These are phyloP conservation scores for Oxystoma pomonae DNA, from an alignment of 2,888 invertebrate species.

Conservation along the genomic window DNA sequence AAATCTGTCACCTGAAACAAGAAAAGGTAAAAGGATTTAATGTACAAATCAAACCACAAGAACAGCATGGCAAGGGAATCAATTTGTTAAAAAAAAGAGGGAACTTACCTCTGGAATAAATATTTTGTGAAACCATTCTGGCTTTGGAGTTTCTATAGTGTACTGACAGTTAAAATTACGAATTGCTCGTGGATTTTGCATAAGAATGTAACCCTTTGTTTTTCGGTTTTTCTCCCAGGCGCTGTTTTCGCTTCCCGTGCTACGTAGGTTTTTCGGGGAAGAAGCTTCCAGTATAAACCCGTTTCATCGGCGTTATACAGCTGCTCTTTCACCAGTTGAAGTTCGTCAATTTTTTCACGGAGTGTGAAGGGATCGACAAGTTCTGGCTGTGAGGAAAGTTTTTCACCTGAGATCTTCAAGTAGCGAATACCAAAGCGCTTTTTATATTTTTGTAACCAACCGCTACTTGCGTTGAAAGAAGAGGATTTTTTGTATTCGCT, in stretches of 20 bases:
- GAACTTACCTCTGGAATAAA: slow-evolving; percentile 15
- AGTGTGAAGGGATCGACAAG: too few species aligned
- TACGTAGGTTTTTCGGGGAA: slow-evolving; percentile 24
- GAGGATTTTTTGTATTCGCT: too few species aligned
- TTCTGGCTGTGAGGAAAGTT: too few species aligned
- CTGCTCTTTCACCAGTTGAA: slow-evolving; percentile 1
- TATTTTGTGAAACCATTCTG: slow-evolving; percentile 9
- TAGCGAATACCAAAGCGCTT: too few species aligned
- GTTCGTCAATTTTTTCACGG: neutral
- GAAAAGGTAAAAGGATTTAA: neutral
- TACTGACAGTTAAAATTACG: slow-evolving; percentile 11
- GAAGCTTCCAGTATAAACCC: slow-evolving; percentile 24
- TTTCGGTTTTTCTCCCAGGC: slow-evolving; percentile 17
- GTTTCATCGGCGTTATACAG: slow-evolving; percentile 26
- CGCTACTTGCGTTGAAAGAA: too few species aligned
- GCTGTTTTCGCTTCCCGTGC: slow-evolving; percentile 18
- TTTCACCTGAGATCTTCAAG: too few species aligned
- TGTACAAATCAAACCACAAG: slow-evolving; percentile 1
- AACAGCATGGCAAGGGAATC: neutral
- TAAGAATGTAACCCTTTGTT: slow-evolving; percentile 24
- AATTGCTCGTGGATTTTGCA: slow-evolving; percentile 17
- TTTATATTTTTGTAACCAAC: too few species aligned
- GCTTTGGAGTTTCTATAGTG: slow-evolving; percentile 17
- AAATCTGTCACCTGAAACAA: slow-evolving; percentile 11
- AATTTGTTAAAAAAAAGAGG: neutral